Evolutionary conservation across 2,797 vertebrate genomes (phyloP).

Genomic region (Sebastes goodei): DNA sequence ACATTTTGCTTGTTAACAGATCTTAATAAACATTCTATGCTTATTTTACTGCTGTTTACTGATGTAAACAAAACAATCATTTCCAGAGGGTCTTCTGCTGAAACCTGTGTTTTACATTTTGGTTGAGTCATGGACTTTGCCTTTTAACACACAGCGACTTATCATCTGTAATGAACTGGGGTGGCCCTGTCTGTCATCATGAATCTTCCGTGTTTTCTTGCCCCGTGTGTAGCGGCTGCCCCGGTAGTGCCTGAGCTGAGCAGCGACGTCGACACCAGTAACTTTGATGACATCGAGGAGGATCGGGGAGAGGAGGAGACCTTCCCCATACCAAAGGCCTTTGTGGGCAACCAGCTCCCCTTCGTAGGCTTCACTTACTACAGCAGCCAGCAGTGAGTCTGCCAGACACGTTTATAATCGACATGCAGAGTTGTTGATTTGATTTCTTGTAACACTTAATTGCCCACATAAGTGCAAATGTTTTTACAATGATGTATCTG

Average conservation of each 20-base stretch:
- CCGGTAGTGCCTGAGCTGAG: constrained; percentile 98
- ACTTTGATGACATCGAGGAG: constrained; percentile 98
- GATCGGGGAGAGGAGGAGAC: constrained; percentile 98
- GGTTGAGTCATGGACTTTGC: not conserved
- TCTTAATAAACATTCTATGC: not conserved
- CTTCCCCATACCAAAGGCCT: constrained; percentile 98
- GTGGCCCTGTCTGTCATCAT: not conserved
- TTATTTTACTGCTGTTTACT: not conserved
- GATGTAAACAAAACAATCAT: not conserved
- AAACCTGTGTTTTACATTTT: not conserved
- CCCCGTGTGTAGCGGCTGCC: constrained; percentile 87
- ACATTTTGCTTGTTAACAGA: not conserved
- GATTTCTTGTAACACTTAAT: not conserved
- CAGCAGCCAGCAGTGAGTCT: constrained; percentile 91
- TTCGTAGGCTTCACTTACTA: constrained; percentile 99
- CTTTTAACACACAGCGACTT: not conserved
- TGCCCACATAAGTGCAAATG: not conserved
- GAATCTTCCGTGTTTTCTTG: not conserved
- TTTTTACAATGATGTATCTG: not conserved
- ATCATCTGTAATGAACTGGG: not conserved
- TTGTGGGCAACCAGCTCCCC: constrained; percentile 98
- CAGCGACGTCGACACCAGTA: constrained; percentile 97
- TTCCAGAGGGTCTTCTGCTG: not conserved
- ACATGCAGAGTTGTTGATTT: not conserved
- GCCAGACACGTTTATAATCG: not conserved